Percentiles rank a stretch among this genome's conserved stretches.
phyloP scores from a whole-genome alignment of 2,888 invertebrate genomes.

The Nephrocerus scutellatus region DNA sequence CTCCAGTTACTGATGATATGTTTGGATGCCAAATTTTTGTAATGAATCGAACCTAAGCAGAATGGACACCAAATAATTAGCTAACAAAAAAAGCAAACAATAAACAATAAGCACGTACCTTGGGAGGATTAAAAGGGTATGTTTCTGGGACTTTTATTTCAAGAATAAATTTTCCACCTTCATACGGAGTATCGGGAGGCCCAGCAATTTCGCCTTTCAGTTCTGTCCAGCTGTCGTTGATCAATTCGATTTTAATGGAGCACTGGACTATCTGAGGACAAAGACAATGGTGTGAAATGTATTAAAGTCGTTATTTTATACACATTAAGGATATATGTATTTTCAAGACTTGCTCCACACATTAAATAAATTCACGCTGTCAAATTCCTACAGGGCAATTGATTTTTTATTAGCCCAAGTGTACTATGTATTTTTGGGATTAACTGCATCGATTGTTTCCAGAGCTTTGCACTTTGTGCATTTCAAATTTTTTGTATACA shows the following conservation, averaged over 20 bases:
- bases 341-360: no score
- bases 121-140: constrained; percentile 98
- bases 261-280: constrained; percentile 77
- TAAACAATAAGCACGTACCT: constrained; percentile 55
- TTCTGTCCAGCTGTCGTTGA: constrained; percentile 87
- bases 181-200: constrained; percentile 97
- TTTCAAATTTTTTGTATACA: no score
- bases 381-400: no score
- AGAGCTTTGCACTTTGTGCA: no score
- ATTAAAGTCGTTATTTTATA: no score
- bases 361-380: no score
- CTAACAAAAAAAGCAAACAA: constrained; percentile 1
- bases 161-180: constrained; percentile 87
- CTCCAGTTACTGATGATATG: constrained; percentile 96
- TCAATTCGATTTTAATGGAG: constrained; percentile 79
- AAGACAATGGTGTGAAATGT: no score
- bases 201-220: constrained; percentile 94
- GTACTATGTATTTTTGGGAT: no score
- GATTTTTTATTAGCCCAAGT: no score
- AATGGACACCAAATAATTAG: constrained; percentile 14
- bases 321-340: no score
- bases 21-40: constrained; percentile 99
- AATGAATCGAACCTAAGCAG: constrained; percentile 78
- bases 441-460: no score
- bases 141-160: constrained; percentile 98